A percentile compares a stretch with the other conserved stretches of the same genome.
phyloP scores from a whole-genome alignment of 2,113 vertebrate genomes.

The Dromiciops gliroides region DNA sequence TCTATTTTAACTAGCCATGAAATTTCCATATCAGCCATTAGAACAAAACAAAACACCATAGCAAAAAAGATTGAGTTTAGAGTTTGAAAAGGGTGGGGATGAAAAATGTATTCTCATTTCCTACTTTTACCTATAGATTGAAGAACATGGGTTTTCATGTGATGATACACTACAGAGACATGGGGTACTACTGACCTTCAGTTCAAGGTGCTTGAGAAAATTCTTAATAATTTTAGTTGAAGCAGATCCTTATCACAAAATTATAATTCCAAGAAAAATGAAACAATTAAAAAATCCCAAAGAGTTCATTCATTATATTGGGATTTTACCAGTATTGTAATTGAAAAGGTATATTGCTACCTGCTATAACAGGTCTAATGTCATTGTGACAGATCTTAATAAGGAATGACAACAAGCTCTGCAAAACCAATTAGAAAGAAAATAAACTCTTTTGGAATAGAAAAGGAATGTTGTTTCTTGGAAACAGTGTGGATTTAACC shows the following conservation, averaged over 20 bases:
- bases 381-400: no score
- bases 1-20: background rate
- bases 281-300: background rate
- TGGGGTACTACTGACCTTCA: background rate
- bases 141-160: background rate
- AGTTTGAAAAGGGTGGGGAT: background rate
- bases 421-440: rapidly evolving
- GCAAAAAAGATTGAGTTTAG: background rate
- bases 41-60: background rate
- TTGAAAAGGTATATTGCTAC: background rate
- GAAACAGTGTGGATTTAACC: background rate
- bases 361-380: no score
- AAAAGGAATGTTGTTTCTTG: background rate
- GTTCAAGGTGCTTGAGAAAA: background rate
- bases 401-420: background rate
- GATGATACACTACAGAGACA: background rate
- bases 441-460: background rate
- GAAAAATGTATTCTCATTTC: background rate
- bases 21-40: background rate
- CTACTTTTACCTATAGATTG: background rate
- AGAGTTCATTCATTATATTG: background rate
- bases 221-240: background rate
- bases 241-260: background rate
- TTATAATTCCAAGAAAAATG: background rate
- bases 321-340: background rate